Base-by-base conservation (phyloP, 2,113 vertebrate species). In the Engystomops pustulosus region DNA sequence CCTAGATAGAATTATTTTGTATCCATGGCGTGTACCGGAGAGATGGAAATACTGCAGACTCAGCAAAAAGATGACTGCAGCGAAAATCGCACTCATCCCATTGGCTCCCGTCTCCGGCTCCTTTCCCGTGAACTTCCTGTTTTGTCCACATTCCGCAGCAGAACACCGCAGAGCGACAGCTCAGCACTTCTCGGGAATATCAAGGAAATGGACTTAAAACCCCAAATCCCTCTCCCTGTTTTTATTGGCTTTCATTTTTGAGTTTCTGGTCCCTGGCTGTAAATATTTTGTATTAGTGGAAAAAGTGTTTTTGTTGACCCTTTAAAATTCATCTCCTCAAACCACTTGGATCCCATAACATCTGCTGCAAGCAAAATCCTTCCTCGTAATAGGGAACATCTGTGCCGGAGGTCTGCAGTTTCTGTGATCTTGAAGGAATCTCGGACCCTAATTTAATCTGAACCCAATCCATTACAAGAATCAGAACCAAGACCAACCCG, bases 111-210 rank as follows among this genome's bases (percentile, higher is more conserved):
- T 6, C 6, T 18, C 71, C 14, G 69, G 69, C 70, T 76, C 12
- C 44, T 5, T 67, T 83, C 81, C 81, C 81, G 4, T 38, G 36
- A 9, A 62, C 74, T 76, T 83, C 81, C 81, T 76, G 81, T 83
- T 83, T 76, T 65, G 11, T 32, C 55, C 71, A 74, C 53, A 83
- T 83, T 83, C 71, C 58, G 6, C 41, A 12, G 81, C n/a, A 45
- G 55, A 49, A 83, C 71, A 49, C 81, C 81, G 30, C 81, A 75
- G 51, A 23, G 68, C 36, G 23, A 62, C 70, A 83, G 70, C 51
- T 76, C 81, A 83, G 71, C 81, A 83, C 58, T 76, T 65, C 58
- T 83, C n/a, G 71, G 81, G 76, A 83, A 76, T 25, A 76, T 45
- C 34, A 51, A 18, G 81, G 58, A 70, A 83, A 67, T 65, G 17